Percentiles rank a stretch among this genome's conserved stretches.
Conservation (phyloP, 2,888 invertebrate genomes). For the Ephialtes manifestator region DNA sequence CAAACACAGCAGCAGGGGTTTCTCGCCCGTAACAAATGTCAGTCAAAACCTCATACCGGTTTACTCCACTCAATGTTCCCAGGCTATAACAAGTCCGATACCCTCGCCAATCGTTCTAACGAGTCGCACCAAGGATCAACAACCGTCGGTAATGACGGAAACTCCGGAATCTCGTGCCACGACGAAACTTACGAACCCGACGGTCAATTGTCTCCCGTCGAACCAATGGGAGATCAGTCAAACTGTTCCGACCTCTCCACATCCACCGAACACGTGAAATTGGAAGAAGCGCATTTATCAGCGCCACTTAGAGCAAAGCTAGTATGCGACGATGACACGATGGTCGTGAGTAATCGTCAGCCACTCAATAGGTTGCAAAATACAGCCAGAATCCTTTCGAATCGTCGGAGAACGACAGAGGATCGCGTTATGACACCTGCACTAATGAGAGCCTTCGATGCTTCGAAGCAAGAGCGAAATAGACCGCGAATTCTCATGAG, state of each 20-base stretch:
- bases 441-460: neutral
- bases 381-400: constrained; percentile 27
- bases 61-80: constrained; percentile 82
- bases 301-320: constrained; percentile 85
- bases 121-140: constrained; percentile 58
- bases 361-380: neutral
- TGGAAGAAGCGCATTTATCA: constrained; percentile 86
- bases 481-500: constrained; percentile 66
- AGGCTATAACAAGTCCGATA: constrained; percentile 82
- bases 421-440: constrained; percentile 31
- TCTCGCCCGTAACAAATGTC: constrained; percentile 43
- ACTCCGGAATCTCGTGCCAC: neutral
- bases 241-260: constrained; percentile 73
- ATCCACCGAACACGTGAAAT: constrained; percentile 84
- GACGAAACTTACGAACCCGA: neutral
- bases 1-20: constrained; percentile 5
- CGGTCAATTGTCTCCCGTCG: constrained; percentile 34
- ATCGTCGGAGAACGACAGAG: constrained; percentile 60
- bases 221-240: constrained; percentile 52
- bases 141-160: constrained; percentile 23
- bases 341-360: neutral
- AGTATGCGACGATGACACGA: constrained; percentile 70
- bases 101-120: constrained; percentile 78
- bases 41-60: constrained; percentile 56
- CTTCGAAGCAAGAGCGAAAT: constrained; percentile 28